These are phyloP conservation scores for Caenorhabditis imperialis DNA, from an alignment of 2,888 invertebrate genomes.

Conservation along the genomic window DNA sequence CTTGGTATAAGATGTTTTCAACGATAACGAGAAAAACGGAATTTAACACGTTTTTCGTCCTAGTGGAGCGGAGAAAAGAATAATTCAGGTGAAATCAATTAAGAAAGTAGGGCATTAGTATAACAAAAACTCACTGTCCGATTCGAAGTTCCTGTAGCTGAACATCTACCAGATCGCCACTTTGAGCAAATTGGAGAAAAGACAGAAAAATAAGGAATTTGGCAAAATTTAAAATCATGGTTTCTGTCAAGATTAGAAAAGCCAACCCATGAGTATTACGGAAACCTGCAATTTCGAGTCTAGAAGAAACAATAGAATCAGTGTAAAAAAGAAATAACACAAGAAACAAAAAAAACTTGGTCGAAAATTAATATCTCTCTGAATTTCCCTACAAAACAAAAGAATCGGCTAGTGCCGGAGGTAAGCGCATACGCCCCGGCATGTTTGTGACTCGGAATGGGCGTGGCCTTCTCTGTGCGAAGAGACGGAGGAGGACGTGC, in stretches of 20 bases:
- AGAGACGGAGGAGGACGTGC: constrained; percentile 31
- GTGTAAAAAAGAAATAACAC: neutral
- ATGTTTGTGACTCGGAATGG: constrained; percentile 34
- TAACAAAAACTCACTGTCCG: constrained; percentile 67
- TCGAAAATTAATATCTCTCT: neutral
- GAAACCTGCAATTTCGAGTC: too few relatives aligned
- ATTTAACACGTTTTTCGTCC: neutral
- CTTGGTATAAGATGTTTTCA: neutral
- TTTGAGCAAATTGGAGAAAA: neutral
- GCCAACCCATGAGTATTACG: too few relatives aligned
- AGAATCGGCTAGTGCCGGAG: constrained; percentile 12
- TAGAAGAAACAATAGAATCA: neutral
- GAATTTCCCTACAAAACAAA: constrained; percentile 6
- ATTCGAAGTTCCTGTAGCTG: constrained; percentile 69
- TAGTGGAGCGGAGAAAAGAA: constrained; percentile 4
- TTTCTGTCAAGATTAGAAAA: too few relatives aligned
- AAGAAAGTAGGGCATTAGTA: constrained; percentile 5
- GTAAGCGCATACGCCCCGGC: constrained; percentile 23
- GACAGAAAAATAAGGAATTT: too few relatives aligned
- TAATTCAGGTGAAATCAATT: constrained; percentile 17
- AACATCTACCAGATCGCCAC: constrained; percentile 62
- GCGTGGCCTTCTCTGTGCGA: constrained; percentile 37
- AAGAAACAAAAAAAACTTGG: neutral
- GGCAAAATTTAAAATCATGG: too few relatives aligned
- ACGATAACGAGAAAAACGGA: constrained; percentile 3